Conservation (phyloP, 2,797 vertebrate species). For the Tauraco hartlaubi region DNA sequence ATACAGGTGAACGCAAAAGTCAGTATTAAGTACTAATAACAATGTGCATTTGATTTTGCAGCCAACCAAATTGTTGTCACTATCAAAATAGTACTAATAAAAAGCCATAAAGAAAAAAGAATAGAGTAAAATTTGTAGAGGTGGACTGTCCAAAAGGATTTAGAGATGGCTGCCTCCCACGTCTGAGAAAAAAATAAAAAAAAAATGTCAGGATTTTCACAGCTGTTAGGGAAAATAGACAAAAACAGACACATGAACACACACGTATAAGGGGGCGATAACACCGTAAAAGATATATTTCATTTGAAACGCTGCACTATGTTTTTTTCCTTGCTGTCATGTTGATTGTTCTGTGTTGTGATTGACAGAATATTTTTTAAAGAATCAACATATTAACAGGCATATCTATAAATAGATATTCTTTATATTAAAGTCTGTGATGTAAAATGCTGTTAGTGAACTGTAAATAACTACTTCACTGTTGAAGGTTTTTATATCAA, state of each 20-base stretch:
- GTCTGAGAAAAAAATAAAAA: not conserved
- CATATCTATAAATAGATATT: not conserved
- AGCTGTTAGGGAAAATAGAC: not conserved
- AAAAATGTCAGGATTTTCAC: not conserved
- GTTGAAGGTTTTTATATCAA: not conserved
- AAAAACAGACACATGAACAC: not conserved
- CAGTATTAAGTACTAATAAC: slow-evolving; percentile 18
- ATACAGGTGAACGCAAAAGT: slow-evolving; percentile 38
- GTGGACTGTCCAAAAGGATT: not conserved
- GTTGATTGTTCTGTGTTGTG: not conserved
- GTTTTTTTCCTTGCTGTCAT: not conserved
- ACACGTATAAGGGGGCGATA: not conserved
- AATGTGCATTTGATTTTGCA: slow-evolving; percentile 29
- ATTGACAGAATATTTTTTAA: not conserved
- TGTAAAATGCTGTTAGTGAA: not conserved
- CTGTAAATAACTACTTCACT: not conserved
- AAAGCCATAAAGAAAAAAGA: slow-evolving; percentile 17
- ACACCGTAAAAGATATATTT: not conserved
- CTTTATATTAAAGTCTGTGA: not conserved
- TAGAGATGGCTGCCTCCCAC: not conserved
- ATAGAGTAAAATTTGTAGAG: not conserved
- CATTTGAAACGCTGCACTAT: not conserved
- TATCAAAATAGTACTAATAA: slow-evolving; percentile 41
- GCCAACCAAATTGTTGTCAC: not conserved
- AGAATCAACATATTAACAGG: not conserved